A percentile compares a stretch with the other conserved stretches of the same genome.
Evolutionary conservation across 2,797 vertebrate species (phyloP).

Genomic region (Leucoraja ocellata): DNA sequence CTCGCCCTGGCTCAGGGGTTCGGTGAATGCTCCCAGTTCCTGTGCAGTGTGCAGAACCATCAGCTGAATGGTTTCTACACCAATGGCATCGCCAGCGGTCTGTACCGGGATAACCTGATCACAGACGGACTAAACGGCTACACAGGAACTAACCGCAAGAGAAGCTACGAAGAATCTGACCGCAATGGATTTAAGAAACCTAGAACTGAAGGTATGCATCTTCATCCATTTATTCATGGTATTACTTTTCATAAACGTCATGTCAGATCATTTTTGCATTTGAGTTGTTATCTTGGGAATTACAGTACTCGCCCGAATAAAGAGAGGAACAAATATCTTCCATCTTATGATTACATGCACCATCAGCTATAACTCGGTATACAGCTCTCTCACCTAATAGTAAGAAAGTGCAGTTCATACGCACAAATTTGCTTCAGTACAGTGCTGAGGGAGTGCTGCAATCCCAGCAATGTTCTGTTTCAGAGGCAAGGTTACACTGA

Average conservation of each 20-base stretch:
- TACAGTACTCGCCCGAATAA: neutral
- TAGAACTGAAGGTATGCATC: slow-evolving; percentile 58
- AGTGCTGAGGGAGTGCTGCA: too few relatives aligned
- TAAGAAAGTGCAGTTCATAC: too few relatives aligned
- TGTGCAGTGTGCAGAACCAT: slow-evolving; percentile 81
- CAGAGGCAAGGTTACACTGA: too few relatives aligned
- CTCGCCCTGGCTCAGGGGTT: slow-evolving; percentile 86
- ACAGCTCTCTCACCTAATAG: neutral
- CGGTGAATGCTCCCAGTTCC: slow-evolving; percentile 78
- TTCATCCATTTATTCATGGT: neutral
- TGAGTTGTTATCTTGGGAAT: neutral
- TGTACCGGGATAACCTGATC: slow-evolving; percentile 49
- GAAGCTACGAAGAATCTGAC: slow-evolving; percentile 64
- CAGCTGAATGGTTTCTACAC: slow-evolving; percentile 69
- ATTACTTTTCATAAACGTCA: neutral
- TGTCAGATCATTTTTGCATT: neutral
- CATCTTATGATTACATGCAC: neutral
- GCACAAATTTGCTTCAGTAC: too few relatives aligned
- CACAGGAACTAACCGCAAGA: slow-evolving; percentile 73
- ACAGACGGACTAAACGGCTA: slow-evolving; percentile 50
- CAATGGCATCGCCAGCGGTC: slow-evolving; percentile 70
- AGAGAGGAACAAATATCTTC: neutral
- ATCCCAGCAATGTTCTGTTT: too few relatives aligned
- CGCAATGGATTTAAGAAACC: slow-evolving; percentile 71
- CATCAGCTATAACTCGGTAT: neutral